Evolutionary conservation across 2,888 invertebrate genomes (phyloP).

Genomic region (Pemphredon lugubris): DNA sequence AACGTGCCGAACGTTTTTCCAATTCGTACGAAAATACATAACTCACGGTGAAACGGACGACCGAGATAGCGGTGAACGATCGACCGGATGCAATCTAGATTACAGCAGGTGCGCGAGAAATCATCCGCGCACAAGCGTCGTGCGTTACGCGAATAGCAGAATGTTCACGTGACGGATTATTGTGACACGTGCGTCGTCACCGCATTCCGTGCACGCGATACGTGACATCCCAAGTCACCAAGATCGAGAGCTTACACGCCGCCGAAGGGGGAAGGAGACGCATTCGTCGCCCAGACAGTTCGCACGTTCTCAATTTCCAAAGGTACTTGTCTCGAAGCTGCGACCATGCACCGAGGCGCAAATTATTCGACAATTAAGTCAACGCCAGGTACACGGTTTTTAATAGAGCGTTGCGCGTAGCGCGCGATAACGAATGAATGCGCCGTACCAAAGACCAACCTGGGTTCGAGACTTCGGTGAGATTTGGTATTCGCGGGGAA

Average conservation of each 20-base stretch:
- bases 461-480: too few species aligned
- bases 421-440: too few species aligned
- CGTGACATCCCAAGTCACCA: slow-evolving; percentile 43
- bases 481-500: too few species aligned
- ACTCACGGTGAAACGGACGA: too few species aligned
- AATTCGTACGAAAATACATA: too few species aligned
- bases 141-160: slow-evolving; percentile 20
- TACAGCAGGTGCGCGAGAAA: slow-evolving; percentile 16
- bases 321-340: slow-evolving; percentile 5
- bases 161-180: slow-evolving; percentile 59
- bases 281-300: slow-evolving; percentile 34
- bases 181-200: slow-evolving; percentile 52
- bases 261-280: slow-evolving; percentile 14
- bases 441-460: too few species aligned
- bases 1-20: too few species aligned
- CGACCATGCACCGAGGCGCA: too few species aligned
- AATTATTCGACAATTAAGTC: too few species aligned
- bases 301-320: slow-evolving; percentile 13
- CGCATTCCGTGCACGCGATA: slow-evolving; percentile 49
- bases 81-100: background rate
- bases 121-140: too few species aligned
- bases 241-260: slow-evolving; percentile 27
- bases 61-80: background rate
- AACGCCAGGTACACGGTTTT: too few species aligned
- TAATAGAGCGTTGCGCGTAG: too few species aligned